Evolutionary conservation across 1,140 invertebrate species (phyloP), one percentile per base, ranked within the genome.

Genomic region (Muscidifurax raptorellus): DNA sequence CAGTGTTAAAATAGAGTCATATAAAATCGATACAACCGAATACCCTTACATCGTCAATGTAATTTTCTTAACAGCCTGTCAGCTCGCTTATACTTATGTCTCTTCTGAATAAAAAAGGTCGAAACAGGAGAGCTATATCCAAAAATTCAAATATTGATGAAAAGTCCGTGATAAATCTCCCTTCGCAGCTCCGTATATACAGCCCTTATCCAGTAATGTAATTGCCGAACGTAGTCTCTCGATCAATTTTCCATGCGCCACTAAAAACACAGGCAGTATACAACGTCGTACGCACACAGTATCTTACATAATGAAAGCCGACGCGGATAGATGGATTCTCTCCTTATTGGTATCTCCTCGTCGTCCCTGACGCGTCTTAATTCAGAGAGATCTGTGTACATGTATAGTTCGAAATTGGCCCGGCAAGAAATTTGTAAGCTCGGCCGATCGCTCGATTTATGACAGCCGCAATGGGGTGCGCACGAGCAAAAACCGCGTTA

Each of bases 171-270:
- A 15, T 67, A 44, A 69, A 77, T 76, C 79, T 22, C 18, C 59
- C 69, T 15, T 10, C n/a, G n/a, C 77, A n/a, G 32, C 77, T 79
- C 77, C 40, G 27, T 4, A 25, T 4, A 25, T 12, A n/a, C 13
- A 18, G 28, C 22, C 72, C 67, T 81, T 76, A 67, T 7, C 72
- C 74, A 44, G 80, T 85, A 85, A 85, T 85, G 84, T 85, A 82
- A 85, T 85, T 85, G 84, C 80, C 78, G 12, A 64, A 52, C n/a
- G 25, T n/a, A n/a, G n/a, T n/a, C 30, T 13, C 30, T 25, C 64
- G 84, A 85, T 85, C 79, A 82, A 85, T 85, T 85, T 67, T 77
- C 84, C 80, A 76, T 66, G 74, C 74, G 44, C 69, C 78, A 76
- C 4, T 80, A 75, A 80, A 80, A 80, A 84, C 77, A 80, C n/a